A percentile compares a stretch with the other conserved stretches of the same genome.
Conservation (phyloP, 2,888 invertebrate genomes). For the Deladenus siricidicola region DNA sequence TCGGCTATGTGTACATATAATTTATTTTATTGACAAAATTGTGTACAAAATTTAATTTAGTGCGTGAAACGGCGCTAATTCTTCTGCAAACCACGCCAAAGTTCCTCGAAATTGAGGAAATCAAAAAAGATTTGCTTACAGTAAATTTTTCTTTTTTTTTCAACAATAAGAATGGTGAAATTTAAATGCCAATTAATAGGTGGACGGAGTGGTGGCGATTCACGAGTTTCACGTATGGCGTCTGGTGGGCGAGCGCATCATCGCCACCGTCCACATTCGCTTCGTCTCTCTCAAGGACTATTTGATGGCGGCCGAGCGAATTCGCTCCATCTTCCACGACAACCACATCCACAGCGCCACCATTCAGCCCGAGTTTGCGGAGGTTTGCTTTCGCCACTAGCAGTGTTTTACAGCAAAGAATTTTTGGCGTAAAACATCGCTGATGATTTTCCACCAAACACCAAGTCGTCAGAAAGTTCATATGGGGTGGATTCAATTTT, state of each 20-base stretch:
- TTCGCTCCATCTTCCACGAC: conserved; percentile 57
- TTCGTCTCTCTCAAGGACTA: conserved; percentile 55
- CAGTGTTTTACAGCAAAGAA: neutral
- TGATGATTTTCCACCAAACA: neutral
- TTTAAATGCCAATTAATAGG: conserved; percentile 38
- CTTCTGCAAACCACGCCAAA: conserved; percentile 95
- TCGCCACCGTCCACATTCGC: conserved; percentile 54
- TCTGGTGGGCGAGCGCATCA: conserved; percentile 54
- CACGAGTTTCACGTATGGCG: conserved; percentile 59
- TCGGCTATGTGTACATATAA: too few relatives aligned
- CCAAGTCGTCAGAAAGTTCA: neutral
- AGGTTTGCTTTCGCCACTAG: conserved; percentile 14
- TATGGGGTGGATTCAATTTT: too few relatives aligned
- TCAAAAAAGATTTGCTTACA: conserved; percentile 33
- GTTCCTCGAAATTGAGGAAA: conserved; percentile 69
- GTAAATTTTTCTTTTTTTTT: neutral
- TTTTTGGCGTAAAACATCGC: neutral
- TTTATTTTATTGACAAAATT: too few relatives aligned
- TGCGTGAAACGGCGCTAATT: conserved; percentile 87
- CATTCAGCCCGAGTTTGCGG: conserved; percentile 55
- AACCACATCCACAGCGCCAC: conserved; percentile 59
- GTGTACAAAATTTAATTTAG: too few relatives aligned
- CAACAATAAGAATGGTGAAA: neutral
- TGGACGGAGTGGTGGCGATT: conserved; percentile 56
- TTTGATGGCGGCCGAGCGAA: conserved; percentile 54